A percentile compares a stretch with the other conserved stretches of the same genome.
phyloP scores from a whole-genome alignment of 2,888 invertebrate species.

The Xestia ashworthii region DNA sequence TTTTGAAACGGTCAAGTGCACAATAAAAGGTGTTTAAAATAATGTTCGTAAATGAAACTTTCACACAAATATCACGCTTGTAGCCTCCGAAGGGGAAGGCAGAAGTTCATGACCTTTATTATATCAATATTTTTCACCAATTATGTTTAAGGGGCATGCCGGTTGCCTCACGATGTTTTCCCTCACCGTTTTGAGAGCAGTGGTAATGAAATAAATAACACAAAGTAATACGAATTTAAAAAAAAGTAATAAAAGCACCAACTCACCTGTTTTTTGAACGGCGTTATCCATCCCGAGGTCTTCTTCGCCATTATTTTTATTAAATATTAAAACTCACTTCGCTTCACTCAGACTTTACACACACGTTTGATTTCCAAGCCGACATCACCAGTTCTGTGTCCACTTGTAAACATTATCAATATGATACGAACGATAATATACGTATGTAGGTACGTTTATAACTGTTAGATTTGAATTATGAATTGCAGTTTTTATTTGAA shows the following conservation, averaged over 20 bases:
- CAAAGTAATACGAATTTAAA: neutral
- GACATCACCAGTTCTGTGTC: constrained; percentile 39
- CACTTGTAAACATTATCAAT: constrained; percentile 52
- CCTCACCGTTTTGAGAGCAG: too few species aligned
- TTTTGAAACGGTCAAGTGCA: neutral
- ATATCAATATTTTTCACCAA: neutral
- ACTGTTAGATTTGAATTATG: constrained; percentile 33
- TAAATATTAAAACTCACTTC: constrained; percentile 24
- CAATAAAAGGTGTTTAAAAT: neutral
- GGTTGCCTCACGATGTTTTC: too few species aligned
- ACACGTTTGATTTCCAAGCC: constrained; percentile 35
- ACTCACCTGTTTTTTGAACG: constrained; percentile 71
- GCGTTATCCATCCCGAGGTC: constrained; percentile 65
- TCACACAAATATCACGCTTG: neutral
- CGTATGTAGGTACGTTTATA: neutral
- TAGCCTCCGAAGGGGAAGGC: neutral
- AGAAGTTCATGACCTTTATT: neutral
- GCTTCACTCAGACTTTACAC: neutral
- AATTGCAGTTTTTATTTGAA: constrained; percentile 17
- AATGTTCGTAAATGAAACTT: neutral
- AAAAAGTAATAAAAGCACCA: neutral
- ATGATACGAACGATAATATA: constrained; percentile 48
- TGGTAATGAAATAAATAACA: too few species aligned
- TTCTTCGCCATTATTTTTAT: constrained; percentile 50
- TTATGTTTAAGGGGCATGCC: neutral